These are phyloP conservation scores for Hipposideros larvatus DNA, from an alignment of 2,797 vertebrate genomes.

Conservation along the genomic window DNA sequence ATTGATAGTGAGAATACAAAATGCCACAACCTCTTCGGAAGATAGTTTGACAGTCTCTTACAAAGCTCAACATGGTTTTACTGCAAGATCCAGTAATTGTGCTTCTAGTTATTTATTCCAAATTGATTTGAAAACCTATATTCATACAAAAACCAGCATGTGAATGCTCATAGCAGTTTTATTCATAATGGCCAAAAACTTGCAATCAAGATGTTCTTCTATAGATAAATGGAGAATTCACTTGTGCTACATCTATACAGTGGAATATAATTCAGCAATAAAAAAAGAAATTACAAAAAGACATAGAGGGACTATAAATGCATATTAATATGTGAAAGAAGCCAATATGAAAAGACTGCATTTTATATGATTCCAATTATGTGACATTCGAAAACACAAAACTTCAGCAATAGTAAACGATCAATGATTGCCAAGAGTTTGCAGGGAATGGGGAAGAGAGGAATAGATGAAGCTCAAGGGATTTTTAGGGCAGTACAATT, in stretches of 20 bases:
- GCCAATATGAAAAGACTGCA: constrained; percentile 18
- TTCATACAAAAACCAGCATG: neutral
- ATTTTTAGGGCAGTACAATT: constrained; percentile 34
- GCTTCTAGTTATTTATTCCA: neutral
- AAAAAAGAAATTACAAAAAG: constrained; percentile 47
- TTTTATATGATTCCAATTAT: constrained; percentile 31
- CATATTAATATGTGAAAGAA: constrained; percentile 49
- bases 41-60: constrained; percentile 38
- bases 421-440: neutral
- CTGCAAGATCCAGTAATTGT: neutral
- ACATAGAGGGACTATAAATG: constrained; percentile 21
- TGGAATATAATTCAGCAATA: constrained; percentile 55
- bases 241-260: neutral
- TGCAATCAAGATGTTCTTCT: neutral
- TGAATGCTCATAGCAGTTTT: constrained; percentile 12
- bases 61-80: constrained; percentile 53
- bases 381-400: constrained; percentile 47
- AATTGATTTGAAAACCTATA: constrained; percentile 9
- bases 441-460: neutral
- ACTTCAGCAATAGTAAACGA: neutral
- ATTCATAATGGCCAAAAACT: constrained; percentile 31
- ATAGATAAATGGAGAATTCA: neutral
- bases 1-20: neutral
- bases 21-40: neutral
- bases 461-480: neutral